Evolutionary conservation across 2,113 vertebrate genomes (phyloP).

Genomic region (Psittacus erithacus): DNA sequence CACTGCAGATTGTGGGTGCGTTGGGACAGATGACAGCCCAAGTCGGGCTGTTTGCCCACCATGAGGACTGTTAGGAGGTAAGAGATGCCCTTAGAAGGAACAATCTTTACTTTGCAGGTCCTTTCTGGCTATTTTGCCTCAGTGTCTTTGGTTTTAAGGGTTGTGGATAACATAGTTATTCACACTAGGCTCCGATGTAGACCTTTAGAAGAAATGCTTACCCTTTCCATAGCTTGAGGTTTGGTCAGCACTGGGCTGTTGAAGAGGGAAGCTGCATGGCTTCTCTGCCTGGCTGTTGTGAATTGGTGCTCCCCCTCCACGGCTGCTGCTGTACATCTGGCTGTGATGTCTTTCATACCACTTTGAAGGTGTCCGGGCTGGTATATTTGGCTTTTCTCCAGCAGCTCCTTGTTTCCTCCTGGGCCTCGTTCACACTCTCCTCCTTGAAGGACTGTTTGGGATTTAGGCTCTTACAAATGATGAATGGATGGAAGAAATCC

Average conservation of each 20-base stretch:
- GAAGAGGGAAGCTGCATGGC: neutral
- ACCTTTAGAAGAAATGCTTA: neutral
- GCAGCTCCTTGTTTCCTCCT: slow-evolving; percentile 47
- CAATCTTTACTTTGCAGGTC: neutral
- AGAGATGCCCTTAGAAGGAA: neutral
- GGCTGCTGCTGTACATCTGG: neutral
- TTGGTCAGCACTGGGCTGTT: neutral
- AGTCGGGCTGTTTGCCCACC: neutral
- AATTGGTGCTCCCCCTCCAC: neutral
- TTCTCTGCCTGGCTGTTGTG: neutral
- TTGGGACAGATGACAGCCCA: neutral
- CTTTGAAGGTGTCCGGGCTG: slow-evolving; percentile 24
- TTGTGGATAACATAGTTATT: neutral
- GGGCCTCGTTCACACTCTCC: slow-evolving; percentile 32
- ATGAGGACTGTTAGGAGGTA: neutral
- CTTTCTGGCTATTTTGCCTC: neutral
- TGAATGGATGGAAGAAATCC: slow-evolving; percentile 38
- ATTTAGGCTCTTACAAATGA: slow-evolving; percentile 38
- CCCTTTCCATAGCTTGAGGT: neutral
- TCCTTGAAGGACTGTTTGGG: slow-evolving; percentile 63
- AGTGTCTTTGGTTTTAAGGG: neutral
- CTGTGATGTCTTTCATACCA: slow-evolving; percentile 35
- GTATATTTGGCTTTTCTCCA: slow-evolving; percentile 53
- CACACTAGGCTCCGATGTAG: neutral
- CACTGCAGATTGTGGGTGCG: neutral